Conservation (phyloP, 2,113 vertebrate genomes). For the Pundamilia nyererei region DNA sequence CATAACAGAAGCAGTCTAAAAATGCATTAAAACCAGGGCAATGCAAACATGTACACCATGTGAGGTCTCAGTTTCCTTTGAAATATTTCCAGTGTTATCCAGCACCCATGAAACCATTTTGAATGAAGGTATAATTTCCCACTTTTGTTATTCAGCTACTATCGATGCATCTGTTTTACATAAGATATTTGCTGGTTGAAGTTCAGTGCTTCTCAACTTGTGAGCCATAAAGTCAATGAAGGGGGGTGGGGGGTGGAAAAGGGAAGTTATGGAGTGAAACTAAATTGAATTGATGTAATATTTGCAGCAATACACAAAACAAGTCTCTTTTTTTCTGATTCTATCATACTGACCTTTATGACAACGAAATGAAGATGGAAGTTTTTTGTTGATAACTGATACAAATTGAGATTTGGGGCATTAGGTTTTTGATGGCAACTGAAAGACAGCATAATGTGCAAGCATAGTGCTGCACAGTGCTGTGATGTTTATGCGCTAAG, state of each 20-base stretch:
- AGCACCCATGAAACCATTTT: background rate
- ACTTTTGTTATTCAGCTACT: background rate
- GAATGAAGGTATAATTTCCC: background rate
- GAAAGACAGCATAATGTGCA: background rate
- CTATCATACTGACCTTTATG: background rate
- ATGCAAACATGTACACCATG: background rate
- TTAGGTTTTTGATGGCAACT: background rate
- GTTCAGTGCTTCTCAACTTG: background rate
- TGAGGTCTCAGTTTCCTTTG: background rate
- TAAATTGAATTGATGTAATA: background rate
- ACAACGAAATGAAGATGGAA: background rate
- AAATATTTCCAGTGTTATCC: background rate
- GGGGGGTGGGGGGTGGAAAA: fast-evolving
- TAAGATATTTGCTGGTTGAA: background rate
- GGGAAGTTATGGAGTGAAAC: background rate
- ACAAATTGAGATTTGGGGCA: background rate
- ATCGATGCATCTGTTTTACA: background rate
- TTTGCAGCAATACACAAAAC: background rate
- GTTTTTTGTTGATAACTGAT: background rate
- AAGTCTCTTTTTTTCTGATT: background rate
- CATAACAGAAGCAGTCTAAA: background rate
- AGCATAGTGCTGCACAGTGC: background rate
- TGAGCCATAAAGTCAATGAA: background rate
- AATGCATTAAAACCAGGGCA: background rate
- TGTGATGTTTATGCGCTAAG: background rate